These are phyloP conservation scores for Drosophila lacteicornis DNA, from an alignment of 1,140 invertebrate genomes.

Conservation along the genomic window DNA sequence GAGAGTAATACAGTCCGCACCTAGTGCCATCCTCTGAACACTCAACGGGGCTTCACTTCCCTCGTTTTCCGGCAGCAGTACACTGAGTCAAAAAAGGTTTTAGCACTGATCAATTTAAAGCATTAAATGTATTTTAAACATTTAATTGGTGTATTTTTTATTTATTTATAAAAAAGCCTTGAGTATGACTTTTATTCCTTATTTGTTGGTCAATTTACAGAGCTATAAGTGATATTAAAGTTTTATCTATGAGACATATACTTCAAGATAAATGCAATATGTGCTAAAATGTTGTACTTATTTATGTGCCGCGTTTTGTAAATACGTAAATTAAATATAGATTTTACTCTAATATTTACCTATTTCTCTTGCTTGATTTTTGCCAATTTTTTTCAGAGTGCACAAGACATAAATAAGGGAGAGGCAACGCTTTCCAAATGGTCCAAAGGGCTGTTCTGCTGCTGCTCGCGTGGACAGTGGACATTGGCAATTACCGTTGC, in stretches of 20 bases:
- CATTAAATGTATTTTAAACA: background rate
- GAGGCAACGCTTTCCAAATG: constrained; percentile 51
- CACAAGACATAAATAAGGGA: constrained; percentile 60
- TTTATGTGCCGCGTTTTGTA: no score
- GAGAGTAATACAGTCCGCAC: constrained; percentile 69
- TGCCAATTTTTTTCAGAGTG: background rate
- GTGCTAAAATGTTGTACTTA: no score
- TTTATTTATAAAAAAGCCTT: no score
- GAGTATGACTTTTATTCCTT: no score
- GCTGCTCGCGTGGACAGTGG: constrained; percentile 50
- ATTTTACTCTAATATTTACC: background rate
- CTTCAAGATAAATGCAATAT: no score
- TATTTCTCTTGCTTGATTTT: background rate
- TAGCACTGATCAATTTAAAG: background rate
- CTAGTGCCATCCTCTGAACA: constrained; percentile 18
- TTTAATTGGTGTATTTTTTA: no score
- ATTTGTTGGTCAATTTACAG: no score
- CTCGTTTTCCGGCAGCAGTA: background rate
- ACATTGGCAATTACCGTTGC: constrained; percentile 80
- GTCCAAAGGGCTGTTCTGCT: constrained; percentile 42
- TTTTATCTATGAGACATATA: no score
- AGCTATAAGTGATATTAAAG: no score
- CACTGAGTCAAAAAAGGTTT: background rate
- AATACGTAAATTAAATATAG: no score
- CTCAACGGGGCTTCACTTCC: background rate